Evolutionary conservation across 2,888 invertebrate species (phyloP), one percentile per base, ranked within the genome.

Genomic region (Craniophora ligustri): DNA sequence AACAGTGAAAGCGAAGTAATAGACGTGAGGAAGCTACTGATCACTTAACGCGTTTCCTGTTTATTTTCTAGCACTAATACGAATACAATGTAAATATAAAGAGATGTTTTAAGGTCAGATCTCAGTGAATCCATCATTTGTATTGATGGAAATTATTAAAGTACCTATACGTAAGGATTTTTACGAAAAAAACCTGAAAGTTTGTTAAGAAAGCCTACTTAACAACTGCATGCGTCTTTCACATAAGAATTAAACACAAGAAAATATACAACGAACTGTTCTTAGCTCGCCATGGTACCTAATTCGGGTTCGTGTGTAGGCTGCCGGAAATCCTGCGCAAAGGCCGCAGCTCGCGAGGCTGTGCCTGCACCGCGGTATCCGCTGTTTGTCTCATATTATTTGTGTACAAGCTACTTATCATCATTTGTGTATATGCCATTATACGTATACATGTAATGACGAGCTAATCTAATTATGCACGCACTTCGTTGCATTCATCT

Each of bases 291-390:
- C 60, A 71, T 74, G 62, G 69, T 67, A n/a, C n/a, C n/a, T n/a
- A 70, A 75, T 79, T 76, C 77, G 78, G 80, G 82, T 81, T 85
- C 82, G 83, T 83, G 86, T 79, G 83, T 82, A 81, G 74, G 81
- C 73, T 89, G 87, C 89, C 92, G 92, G 92, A 92, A 90, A 91
- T 92, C 91, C 91, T 90, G 89, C 81, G 81, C 75, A 81, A 85
- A 89, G 91, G 91, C 86, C 91, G 82, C 72, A 63, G 76, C 69
- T 55, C 63, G 68, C 85, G 83, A 85, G 85, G 85, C 84, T 86
- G 82, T 70, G 74, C 69, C 67, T 50, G 76, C 72, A 67, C 55
- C 34, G 72, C 72, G 72, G 69, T 69, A 56, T 65, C 74, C 66
- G 71, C 62, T 71, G 72, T 69, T 64, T 67, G 75, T 71, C 67